Evolutionary conservation across 2,113 vertebrate species (phyloP), one percentile per base, ranked within the genome.

Genomic region (Myiozetetes cayanensis): DNA sequence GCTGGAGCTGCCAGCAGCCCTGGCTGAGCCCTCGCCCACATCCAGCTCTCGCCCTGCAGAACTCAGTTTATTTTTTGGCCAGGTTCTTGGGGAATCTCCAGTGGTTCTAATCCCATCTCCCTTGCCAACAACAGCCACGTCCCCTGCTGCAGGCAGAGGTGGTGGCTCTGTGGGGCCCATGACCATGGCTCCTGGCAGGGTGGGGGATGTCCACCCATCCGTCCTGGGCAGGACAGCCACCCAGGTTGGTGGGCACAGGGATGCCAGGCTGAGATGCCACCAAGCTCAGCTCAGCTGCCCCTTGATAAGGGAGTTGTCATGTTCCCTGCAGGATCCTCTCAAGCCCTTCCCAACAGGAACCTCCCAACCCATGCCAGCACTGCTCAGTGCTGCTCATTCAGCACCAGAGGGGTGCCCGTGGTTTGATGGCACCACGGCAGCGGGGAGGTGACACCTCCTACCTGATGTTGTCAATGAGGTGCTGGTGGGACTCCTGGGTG

Each of bases 391-490:
- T 2, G 18, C 55, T 12, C 4, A 2, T 53, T 39, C 3, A 0
- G 35, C 52, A 8, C 33, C 50, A 12, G 50, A 16, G 37, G 44
- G 68, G 2, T 21, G 13, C 28, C 52, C n/a, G n/a, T n/a, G n/a
- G n/a, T n/a, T n/a, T n/a, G n/a, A n/a, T 1, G 53, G 18, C 27
- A 6, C 25, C 56, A 6, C 1, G 8, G 58, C 66, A 22, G 44
- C 0, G 0, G 1, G n/a, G 25, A 9, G 41, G 14, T 12, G 59
- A 14, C 11, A 37, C 8, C 63, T 20, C 1, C 28, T 98, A 99
- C 99, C 99, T 99, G 98, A 99, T 99, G 96, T 94, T 99, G 95
- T 99, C 98, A 73, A 99, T 96, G 50, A 99, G 99, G 33, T 98
- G 98, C 24, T 97, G 98, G 15, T 98, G 98, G 71, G 98, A 98